phyloP scores from a whole-genome alignment of 2,113 vertebrate species.

The Gasterosteus aculeatus region DNA sequence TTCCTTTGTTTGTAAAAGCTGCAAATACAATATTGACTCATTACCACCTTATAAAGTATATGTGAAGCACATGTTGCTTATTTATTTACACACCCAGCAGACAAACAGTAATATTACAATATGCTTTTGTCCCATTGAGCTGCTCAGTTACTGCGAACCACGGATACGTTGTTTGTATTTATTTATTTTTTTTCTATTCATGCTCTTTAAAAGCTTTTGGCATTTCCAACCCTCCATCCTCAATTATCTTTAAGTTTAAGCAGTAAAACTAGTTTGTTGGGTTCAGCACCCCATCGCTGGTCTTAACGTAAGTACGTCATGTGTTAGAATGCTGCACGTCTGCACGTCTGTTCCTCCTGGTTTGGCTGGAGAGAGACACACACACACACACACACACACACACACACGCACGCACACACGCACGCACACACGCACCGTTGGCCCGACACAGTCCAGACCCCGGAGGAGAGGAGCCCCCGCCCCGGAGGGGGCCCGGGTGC shows the following conservation, averaged over 20 bases:
- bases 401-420: slow-evolving; percentile 17
- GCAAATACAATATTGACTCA: background rate
- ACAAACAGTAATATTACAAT: slow-evolving; percentile 5
- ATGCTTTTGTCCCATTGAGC: background rate
- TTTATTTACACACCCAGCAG: background rate
- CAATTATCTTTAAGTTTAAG: background rate
- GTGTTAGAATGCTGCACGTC: too few relatives aligned
- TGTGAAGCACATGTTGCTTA: background rate
- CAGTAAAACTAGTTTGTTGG: background rate
- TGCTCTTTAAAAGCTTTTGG: background rate
- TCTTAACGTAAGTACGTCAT: background rate
- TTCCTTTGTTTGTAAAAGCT: background rate
- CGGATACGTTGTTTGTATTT: background rate
- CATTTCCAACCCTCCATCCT: background rate
- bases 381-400: slow-evolving; percentile 7
- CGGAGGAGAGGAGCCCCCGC: slow-evolving; percentile 35
- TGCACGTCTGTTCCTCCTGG: too few relatives aligned
- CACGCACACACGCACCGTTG: too few relatives aligned
- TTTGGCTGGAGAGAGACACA: too few relatives aligned
- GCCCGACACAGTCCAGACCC: slow-evolving; percentile 54
- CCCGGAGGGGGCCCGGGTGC: slow-evolving; percentile 53
- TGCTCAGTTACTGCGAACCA: background rate
- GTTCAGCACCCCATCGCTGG: background rate
- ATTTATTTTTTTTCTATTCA: background rate
- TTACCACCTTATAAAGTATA: slow-evolving; percentile 28